Percentiles rank a stretch among this genome's conserved stretches.
phyloP scores from a whole-genome alignment of 2,797 vertebrate species.

The Acomys russatus region DNA sequence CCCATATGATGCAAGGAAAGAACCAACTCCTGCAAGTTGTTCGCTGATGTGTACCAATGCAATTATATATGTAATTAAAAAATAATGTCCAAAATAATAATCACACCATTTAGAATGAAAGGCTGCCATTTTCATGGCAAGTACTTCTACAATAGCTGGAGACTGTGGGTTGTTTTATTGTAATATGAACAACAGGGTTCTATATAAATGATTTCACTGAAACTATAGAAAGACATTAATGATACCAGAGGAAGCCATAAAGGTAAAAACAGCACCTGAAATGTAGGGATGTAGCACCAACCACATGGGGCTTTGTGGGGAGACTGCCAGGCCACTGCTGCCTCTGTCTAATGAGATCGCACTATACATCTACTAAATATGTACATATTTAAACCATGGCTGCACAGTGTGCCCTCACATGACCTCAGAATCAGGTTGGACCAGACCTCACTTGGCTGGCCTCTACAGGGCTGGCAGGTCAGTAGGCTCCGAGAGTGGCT shows the following conservation, averaged over 20 bases:
- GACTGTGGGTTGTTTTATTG: background rate
- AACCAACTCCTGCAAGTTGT: background rate
- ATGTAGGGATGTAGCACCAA: background rate
- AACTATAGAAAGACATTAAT: slow-evolving; percentile 31
- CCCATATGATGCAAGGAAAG: background rate
- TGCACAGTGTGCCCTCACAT: background rate
- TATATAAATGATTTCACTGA: slow-evolving; percentile 43
- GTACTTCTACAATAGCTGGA: background rate
- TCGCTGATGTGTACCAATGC: background rate
- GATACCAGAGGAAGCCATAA: slow-evolving; percentile 26
- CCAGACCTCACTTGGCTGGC: background rate
- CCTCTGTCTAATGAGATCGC: background rate
- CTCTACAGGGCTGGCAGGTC: background rate
- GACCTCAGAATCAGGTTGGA: slow-evolving; percentile 3
- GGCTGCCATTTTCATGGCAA: background rate
- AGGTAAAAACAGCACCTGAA: slow-evolving; percentile 23
- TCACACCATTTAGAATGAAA: background rate
- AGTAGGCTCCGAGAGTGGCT: background rate
- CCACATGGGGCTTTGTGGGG: background rate
- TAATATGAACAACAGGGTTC: slow-evolving; percentile 7
- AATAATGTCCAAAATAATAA: background rate
- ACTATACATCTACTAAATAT: background rate
- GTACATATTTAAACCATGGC: background rate
- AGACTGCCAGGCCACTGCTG: background rate
- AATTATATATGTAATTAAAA: background rate